Percentiles rank a stretch among this genome's conserved stretches.
Conservation (phyloP, 2,113 vertebrate genomes). For the Erythrocercus mccallii region DNA sequence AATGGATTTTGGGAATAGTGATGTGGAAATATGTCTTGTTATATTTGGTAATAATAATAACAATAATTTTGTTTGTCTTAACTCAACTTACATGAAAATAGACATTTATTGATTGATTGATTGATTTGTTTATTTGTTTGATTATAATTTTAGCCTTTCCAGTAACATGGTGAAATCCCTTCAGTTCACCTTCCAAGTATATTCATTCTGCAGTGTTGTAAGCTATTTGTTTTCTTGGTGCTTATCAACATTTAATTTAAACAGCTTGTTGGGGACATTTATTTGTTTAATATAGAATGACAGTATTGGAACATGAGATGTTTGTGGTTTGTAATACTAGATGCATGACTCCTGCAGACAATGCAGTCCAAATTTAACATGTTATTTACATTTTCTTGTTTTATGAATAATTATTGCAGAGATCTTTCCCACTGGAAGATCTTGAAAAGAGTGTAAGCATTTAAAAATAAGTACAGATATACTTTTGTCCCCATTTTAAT, state of each 20-base stretch:
- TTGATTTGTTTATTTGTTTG: neutral
- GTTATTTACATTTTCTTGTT: conserved; percentile 40
- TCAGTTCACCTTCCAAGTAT: neutral
- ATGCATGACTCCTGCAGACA: conserved; percentile 34
- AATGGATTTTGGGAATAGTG: conserved; percentile 18
- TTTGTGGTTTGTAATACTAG: conserved; percentile 5
- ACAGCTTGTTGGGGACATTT: neutral
- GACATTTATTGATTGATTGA: neutral
- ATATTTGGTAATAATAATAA: neutral
- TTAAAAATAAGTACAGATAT: conserved; percentile 25
- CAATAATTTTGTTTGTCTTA: neutral
- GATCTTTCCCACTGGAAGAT: conserved; percentile 68
- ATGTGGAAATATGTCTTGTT: conserved; percentile 36
- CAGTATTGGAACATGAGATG: neutral
- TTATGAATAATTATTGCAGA: conserved; percentile 16
- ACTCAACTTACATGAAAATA: neutral
- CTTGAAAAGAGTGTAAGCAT: conserved; percentile 30
- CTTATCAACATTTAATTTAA: conserved; percentile 2
- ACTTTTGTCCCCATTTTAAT: neutral
- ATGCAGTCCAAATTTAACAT: conserved; percentile 7
- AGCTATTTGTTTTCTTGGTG: neutral
- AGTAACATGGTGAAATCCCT: neutral
- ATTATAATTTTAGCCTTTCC: neutral
- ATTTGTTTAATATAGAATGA: neutral
- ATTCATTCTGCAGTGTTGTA: neutral